Percentiles rank a stretch among this genome's conserved stretches.
phyloP scores from a whole-genome alignment of 1,140 invertebrate species.

The Helicoverpa zea region DNA sequence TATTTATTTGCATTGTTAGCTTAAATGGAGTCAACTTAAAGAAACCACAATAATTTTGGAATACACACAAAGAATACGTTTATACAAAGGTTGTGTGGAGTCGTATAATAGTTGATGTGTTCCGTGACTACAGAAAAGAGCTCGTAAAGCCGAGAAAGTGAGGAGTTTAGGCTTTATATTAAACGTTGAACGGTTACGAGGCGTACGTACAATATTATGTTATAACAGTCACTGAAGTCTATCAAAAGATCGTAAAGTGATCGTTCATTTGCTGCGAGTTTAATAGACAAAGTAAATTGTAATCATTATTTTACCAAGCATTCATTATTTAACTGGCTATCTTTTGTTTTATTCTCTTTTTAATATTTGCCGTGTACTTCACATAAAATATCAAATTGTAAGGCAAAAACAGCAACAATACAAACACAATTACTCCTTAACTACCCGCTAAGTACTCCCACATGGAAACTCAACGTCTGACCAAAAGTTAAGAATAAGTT shows the following conservation, averaged over 20 bases:
- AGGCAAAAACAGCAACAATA: background rate
- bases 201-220: constrained; percentile 17
- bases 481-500: constrained; percentile 16
- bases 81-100: background rate
- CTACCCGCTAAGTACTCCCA: constrained; percentile 6
- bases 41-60: constrained; percentile 32
- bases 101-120: constrained; percentile 22
- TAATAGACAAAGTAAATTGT: background rate
- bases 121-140: constrained; percentile 12
- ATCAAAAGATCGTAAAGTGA: constrained; percentile 7
- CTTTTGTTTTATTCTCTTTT: too few species aligned
- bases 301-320: background rate
- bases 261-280: background rate
- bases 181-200: constrained; percentile 34
- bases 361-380: background rate
- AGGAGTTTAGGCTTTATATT: constrained; percentile 8
- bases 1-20: constrained; percentile 46
- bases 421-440: background rate
- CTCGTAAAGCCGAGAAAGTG: background rate
- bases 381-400: background rate
- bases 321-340: too few species aligned
- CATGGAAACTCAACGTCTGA: background rate
- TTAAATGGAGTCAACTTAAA: constrained; percentile 36
- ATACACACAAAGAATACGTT: background rate
- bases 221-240: constrained; percentile 11